Base-by-base conservation (phyloP, 1,140 invertebrate species). In the Lutraria rhynchaena region DNA sequence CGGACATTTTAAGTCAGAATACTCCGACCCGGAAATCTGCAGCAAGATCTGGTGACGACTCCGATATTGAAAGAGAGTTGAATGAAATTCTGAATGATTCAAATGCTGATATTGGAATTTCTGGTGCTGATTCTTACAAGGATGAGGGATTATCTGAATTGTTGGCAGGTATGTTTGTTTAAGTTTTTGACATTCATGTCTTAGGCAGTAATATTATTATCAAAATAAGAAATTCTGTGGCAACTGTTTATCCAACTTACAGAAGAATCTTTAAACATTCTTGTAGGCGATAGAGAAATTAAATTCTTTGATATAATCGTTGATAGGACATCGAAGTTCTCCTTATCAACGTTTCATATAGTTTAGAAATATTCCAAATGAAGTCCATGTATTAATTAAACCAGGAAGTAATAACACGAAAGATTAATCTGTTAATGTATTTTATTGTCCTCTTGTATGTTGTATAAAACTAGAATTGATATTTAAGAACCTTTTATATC, bases 31-130 rank as follows among this genome's bases (percentile, higher is more conserved):
- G 57, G 44, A 46, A 63, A 29, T 27, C 22, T 29, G 35, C 11
- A 15, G 0, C 24, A n/a, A 5, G 19, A 1, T 9, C 2, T 1
- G 55, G 27, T 49, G 57, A 22, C 49, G 55, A 46, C n/a, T 5
- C 35, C n/a, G 57, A 61, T 41, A 29, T 57, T 2, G 3, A 63
- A 46, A 53, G 49, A 65, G 78, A 81, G 33, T 41, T 71, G 19
- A 67, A 81, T 19, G 78, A 81, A 5, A 81, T 81, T 51, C 29
- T 73, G 3, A 65, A 41, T 81, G 78, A 81, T 31, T 7, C 69
- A 17, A 55, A 44, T 57, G 51, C n/a, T 41, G 60, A 70, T 1
- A 31, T 0, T 5, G 17, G 22, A 4, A 51, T 49, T 7, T 11
- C 17, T 11, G 17, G 2, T 15, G 33, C 13, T 49, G 29, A 55